Base-by-base conservation (phyloP, 23 tunicate species). In the Halocynthia roretzi region DNA sequence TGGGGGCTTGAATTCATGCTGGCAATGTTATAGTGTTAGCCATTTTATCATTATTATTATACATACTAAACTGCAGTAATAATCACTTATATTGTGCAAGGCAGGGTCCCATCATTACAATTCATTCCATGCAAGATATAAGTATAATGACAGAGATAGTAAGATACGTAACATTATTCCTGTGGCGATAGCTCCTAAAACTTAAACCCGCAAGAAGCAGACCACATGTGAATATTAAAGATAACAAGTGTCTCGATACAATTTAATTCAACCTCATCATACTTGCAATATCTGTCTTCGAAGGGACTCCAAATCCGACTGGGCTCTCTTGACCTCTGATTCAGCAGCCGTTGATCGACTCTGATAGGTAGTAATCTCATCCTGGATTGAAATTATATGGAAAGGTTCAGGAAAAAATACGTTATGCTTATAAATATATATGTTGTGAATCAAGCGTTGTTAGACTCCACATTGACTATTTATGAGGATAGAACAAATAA, bases 201-300 rank as follows among this genome's bases (percentile, higher is more conserved):
- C 44, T 4, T 4, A 31, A n/a, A 31, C 44, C 2, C 2, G 44
- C 4, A 4, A 31, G 44, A 0, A 31, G 44, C 44, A 31, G 44
- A 31, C 44, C 44, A 31, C 44, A 4, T 0, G 44, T 4, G 2
- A n/a, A n/a, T n/a, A n/a, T n/a, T n/a, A n/a, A 31, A 31, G 44
- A 31, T 31, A 31, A 31, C 1, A 31, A 4, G 44, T 31, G 4
- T 31, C 44, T 31, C 2, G 1, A 31, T 31, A 31, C 44, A 31
- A 31, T 31, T 31, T 31, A 31, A 31, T 31, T 31, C 44, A 31
- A 31, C 44, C 44, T 31, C 44, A 31, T 31, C 44, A 31, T 83
- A 89, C 96, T 84, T 90, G 98, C 51, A 82, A 40, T 8, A 92
- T 92, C 79, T 86, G 82, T 52, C 98, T 52, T 74, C 86, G 79